Evolutionary conservation across 1,140 invertebrate genomes (phyloP), one percentile per base, ranked within the genome.

Genomic region (Colletes latitarsis): DNA sequence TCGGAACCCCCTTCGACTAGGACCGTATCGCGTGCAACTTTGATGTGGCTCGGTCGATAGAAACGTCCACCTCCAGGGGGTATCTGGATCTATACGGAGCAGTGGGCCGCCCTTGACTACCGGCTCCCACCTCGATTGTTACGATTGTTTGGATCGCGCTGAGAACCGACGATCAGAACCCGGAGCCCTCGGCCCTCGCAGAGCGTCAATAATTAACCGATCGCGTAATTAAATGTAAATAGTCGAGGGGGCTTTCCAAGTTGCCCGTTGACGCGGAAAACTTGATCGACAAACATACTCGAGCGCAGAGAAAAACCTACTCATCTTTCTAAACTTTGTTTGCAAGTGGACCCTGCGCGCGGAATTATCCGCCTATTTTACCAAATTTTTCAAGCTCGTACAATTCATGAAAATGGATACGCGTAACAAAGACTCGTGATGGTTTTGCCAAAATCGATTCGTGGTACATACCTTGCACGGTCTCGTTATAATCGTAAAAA

Each of bases 191-290:
- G 70, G 82, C 82, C 79, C 81, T 64, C 39, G 76, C 81, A 74
- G 58, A 86, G 86, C 89, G 89, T 92, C 89, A 91, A 91, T 92
- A 91, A 92, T 92, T 92, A 90, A 91, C 84, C 77, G 84, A 84
- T 83, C 88, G 83, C 86, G 86, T 92, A 92, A 92, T 92, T 91
- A 91, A 92, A 91, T 90, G 91, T 91, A 92, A 92, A 92, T 91
- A 92, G 70, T 76, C 68, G 55, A 46, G 19, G 72, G 69, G 69
- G 19, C 4, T 21, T 21, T 10, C 52, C 78, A 17, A 17, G 66
- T 46, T 78, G 15, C 66, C 63, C 77, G 70, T 70, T 62, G 70
- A 57, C 62, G 80, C 46, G 80, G 60, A 75, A 86, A 85, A 85
- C 68, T 62, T 53, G 46, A 30, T 75, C 10, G 49, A 63, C 57